Evolutionary conservation across 2,888 invertebrate species (phyloP).

Genomic region (Phortica okadai): DNA sequence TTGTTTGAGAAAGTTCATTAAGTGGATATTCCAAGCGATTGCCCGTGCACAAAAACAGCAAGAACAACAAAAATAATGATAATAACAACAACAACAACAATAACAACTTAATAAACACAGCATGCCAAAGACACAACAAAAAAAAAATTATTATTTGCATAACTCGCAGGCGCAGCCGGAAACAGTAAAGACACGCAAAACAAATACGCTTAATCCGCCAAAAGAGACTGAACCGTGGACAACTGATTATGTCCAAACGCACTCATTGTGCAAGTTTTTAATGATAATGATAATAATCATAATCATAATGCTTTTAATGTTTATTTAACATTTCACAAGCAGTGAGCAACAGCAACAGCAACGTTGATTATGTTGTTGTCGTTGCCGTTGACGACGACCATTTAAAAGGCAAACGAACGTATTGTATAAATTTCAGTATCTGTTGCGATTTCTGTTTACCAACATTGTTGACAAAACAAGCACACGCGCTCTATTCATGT

Average conservation of each 20-base stretch:
- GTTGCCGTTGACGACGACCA: too few relatives aligned
- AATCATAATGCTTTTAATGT: not conserved
- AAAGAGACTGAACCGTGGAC: not conserved
- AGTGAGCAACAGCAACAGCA: too few relatives aligned
- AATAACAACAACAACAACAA: not conserved
- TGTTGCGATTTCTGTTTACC: too few relatives aligned
- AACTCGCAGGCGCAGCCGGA: constrained; percentile 37
- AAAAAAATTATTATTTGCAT: not conserved
- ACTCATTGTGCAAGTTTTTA: not conserved
- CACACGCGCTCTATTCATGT: too few relatives aligned
- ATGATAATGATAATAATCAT: not conserved
- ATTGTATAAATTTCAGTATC: too few relatives aligned
- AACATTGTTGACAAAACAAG: too few relatives aligned
- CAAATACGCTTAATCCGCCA: not conserved
- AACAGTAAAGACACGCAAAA: constrained; percentile 7
- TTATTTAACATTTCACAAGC: not conserved
- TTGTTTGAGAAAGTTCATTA: not conserved
- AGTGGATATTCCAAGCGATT: constrained; percentile 14
- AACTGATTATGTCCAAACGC: not conserved
- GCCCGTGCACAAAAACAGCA: not conserved
- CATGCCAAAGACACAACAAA: constrained; percentile 31
- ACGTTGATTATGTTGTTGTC: too few relatives aligned
- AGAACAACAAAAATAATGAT: too few relatives aligned
- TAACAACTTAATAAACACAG: constrained; percentile 32
- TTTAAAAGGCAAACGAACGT: too few relatives aligned